These are phyloP conservation scores for Fragum whitleyi DNA, from an alignment of 2,888 invertebrate genomes.

Conservation along the genomic window DNA sequence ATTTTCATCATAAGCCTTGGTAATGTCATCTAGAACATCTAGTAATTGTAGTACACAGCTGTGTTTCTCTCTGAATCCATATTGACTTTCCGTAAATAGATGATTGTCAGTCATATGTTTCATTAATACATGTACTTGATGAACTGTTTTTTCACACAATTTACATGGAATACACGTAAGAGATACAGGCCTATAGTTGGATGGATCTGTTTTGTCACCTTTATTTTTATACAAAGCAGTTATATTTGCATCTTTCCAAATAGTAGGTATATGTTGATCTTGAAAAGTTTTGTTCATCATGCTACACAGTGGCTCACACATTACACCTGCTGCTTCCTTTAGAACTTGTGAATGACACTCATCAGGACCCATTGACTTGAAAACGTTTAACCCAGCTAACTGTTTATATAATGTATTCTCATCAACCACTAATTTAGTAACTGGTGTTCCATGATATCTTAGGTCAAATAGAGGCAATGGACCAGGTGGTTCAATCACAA, in stretches of 20 bases:
- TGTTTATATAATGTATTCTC: background rate
- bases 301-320: background rate
- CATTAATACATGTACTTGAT: background rate
- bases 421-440: background rate
- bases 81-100: background rate
- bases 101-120: background rate
- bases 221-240: slow-evolving; percentile 13
- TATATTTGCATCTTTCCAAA: slow-evolving; percentile 15
- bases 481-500: background rate
- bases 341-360: slow-evolving; percentile 2
- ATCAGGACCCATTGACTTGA: slow-evolving; percentile 8
- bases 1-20: background rate
- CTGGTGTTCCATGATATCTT: background rate
- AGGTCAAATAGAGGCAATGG: background rate
- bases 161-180: background rate
- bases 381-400: background rate
- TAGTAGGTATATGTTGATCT: background rate
- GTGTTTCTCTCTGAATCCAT: background rate
- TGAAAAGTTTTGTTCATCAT: background rate
- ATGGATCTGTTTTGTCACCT: background rate
- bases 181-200: slow-evolving; percentile 9
- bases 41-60: background rate
- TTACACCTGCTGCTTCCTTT: background rate
- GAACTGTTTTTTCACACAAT: background rate
- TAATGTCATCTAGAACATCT: background rate